phyloP scores from a whole-genome alignment of 2,797 vertebrate species.

The Gouania willdenowi region DNA sequence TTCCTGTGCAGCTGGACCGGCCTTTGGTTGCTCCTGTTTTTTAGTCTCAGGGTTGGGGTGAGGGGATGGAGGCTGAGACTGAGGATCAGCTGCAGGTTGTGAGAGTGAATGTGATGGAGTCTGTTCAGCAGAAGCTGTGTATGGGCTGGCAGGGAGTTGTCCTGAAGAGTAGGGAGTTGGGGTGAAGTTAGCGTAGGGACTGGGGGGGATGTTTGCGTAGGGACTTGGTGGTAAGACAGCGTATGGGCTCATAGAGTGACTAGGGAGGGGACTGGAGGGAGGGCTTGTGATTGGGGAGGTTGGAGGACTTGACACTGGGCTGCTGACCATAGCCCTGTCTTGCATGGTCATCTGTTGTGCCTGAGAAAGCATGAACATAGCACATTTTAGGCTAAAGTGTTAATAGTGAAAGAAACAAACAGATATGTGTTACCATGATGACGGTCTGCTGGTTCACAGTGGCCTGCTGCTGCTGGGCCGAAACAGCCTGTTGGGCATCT shows the following conservation, averaged over 20 bases:
- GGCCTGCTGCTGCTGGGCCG: constrained; percentile 72
- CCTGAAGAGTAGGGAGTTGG: constrained; percentile 47
- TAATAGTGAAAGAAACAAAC: constrained; percentile 20
- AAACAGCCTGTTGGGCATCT: constrained; percentile 69
- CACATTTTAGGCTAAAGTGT: too few species aligned
- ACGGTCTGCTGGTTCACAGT: constrained; percentile 79
- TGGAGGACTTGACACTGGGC: constrained; percentile 63
- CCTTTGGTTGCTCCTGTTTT: constrained; percentile 12
- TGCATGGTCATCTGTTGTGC: constrained; percentile 88
- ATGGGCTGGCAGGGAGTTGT: constrained; percentile 32
- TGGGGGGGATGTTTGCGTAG: constrained; percentile 56
- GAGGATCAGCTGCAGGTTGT: constrained; percentile 2
- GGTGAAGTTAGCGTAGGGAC: constrained; percentile 61
- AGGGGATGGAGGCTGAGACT: not conserved
- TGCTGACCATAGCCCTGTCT: constrained; percentile 74
- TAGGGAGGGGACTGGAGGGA: constrained; percentile 53
- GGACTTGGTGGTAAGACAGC: constrained; percentile 52
- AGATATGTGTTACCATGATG: constrained; percentile 72
- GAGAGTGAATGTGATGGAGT: constrained; percentile 13
- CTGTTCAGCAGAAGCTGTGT: constrained; percentile 15
- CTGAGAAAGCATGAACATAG: constrained; percentile 56
- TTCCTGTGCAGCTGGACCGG: constrained; percentile 38
- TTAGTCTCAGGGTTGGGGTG: constrained; percentile 8
- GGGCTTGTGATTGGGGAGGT: constrained; percentile 63
- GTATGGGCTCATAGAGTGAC: constrained; percentile 55